Evolutionary conservation across 2,888 invertebrate species (phyloP), one percentile per base, ranked within the genome.

Genomic region (Mythimna lalbum): DNA sequence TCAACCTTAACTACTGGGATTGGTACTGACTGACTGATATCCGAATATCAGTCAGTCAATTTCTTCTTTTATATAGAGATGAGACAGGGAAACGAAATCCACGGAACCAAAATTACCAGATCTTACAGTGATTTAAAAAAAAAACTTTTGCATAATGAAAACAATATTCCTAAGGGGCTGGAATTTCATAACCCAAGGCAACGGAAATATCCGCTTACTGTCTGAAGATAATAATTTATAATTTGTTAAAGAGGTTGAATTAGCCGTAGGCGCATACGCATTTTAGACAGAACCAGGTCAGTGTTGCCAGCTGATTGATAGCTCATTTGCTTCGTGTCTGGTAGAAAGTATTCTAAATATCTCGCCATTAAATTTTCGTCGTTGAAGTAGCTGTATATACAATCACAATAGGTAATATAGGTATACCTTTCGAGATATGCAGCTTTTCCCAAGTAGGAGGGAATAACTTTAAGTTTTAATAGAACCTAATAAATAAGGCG

Each of bases 241-340:
- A 55, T 50, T 60, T 57, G 12, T 78, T 55, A 55, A 63, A 47
- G 27, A 23, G 53, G 49, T 57, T 50, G 56, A 56, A 67, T 79
- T 63, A 67, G 52, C 65, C 36, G 69, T 57, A 69, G 57, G 76
- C 78, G 68, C 31, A 61, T 57, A 61, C 59, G 55, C 68, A 73
- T 60, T 31, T 78, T 63, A 72, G 63, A 67, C 78, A 73, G 63
- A 84, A 80, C 76, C 66, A 63, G 81, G 83, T 86, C 82, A 80
- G 76, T 76, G 74, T 67, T 78, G 71, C 74, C 71, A 80, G 56
- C 68, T 67, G 71, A 77, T 69, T 71, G 73, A 76, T 76, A 68
- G 73, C 57, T 75, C 59, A 82, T 76, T 73, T 73, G 55, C 43
- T 57, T 65, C 65, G 55, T 69, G 70, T 69, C 61, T 61, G 43